Percentiles rank a stretch among this genome's conserved stretches.
Conservation (phyloP, 2,888 invertebrate genomes). For the Harmothoe impar region DNA sequence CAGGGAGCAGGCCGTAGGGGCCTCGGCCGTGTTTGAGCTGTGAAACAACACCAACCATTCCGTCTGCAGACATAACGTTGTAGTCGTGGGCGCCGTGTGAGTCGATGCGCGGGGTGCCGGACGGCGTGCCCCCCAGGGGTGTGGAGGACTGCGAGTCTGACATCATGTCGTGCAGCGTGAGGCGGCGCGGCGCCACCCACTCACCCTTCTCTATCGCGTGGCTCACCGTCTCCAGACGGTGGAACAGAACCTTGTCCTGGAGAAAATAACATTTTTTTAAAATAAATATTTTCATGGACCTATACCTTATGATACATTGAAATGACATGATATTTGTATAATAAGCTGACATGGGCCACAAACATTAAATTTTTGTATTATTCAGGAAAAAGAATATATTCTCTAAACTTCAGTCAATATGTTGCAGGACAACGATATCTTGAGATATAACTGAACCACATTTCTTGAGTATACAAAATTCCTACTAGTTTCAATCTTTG, state of each 20-base stretch:
- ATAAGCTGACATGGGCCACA: no score
- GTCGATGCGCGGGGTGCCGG: slow-evolving; percentile 64
- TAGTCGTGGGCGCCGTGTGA: slow-evolving; percentile 43
- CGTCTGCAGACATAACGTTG: slow-evolving; percentile 43
- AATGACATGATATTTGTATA: no score
- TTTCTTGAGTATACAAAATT: no score
- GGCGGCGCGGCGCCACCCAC: slow-evolving; percentile 87
- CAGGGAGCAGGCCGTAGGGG: neutral
- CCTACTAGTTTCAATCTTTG: no score
- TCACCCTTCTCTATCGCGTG: slow-evolving; percentile 95
- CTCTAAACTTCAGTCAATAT: no score
- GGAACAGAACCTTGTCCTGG: slow-evolving; percentile 83
- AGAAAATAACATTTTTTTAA: neutral
- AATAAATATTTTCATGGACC: no score
- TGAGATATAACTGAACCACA: no score
- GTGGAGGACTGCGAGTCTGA: slow-evolving; percentile 69
- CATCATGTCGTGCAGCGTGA: neutral
- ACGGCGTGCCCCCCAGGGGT: slow-evolving; percentile 63
- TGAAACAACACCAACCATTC: slow-evolving; percentile 56
- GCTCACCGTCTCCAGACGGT: slow-evolving; percentile 95
- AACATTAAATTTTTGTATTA: no score
- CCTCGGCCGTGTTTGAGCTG: neutral
- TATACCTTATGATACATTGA: no score
- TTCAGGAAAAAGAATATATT: no score
- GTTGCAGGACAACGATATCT: no score